A percentile compares a stretch with the other conserved stretches of the same genome.
Evolutionary conservation across 2,888 invertebrate genomes (phyloP).

Genomic region (Cremastinae sp.): DNA sequence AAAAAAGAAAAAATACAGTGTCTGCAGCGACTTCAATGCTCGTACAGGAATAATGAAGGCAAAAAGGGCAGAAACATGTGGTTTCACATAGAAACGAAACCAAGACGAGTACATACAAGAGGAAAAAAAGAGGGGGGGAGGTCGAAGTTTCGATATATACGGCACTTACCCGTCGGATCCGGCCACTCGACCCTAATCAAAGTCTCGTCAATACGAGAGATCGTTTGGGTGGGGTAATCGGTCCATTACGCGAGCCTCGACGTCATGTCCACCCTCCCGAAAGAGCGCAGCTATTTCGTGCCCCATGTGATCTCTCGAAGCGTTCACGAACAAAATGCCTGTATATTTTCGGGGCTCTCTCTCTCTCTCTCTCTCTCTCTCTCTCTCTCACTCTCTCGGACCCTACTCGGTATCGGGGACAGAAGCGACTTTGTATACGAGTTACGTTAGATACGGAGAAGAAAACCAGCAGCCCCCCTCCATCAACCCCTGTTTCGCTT

Average conservation of each 20-base stretch:
- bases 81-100: constrained; percentile 15
- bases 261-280: constrained; percentile 74
- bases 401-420: neutral
- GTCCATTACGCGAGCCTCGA: constrained; percentile 78
- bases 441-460: too few species aligned
- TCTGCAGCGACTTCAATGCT: constrained; percentile 47
- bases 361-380: too few species aligned
- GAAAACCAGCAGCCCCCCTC: too few species aligned
- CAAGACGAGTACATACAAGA: constrained; percentile 17
- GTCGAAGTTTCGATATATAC: constrained; percentile 26
- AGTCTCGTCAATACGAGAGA: constrained; percentile 79
- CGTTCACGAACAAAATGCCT: neutral
- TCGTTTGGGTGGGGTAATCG: constrained; percentile 79
- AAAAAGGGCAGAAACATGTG: constrained; percentile 33
- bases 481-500: neutral
- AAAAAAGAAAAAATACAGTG: constrained; percentile 13
- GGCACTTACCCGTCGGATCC: constrained; percentile 77
- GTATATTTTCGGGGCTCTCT: too few species aligned
- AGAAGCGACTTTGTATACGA: neutral
- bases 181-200: constrained; percentile 80
- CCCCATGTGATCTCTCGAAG: neutral
- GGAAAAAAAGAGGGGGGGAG: neutral
- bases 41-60: constrained; percentile 48
- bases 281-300: constrained; percentile 14
- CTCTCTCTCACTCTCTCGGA: too few species aligned